These are phyloP conservation scores for Dipus sagitta DNA, from an alignment of 2,797 vertebrate species.

Conservation along the genomic window DNA sequence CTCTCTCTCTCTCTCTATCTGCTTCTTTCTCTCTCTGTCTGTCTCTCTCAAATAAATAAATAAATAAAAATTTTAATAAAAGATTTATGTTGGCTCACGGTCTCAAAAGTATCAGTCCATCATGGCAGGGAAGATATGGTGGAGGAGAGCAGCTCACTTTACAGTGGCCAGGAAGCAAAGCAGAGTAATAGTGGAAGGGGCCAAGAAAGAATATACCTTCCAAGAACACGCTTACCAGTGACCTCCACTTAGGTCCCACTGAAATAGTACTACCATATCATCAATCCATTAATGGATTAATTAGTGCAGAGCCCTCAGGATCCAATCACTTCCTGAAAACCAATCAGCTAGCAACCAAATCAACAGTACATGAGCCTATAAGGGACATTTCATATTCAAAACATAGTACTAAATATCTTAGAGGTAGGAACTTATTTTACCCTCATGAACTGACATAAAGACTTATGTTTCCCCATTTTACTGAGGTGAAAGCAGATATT, in stretches of 20 bases:
- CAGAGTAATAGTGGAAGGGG: not conserved
- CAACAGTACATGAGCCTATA: not conserved
- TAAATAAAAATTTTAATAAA: no score
- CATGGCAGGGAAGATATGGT: not conserved
- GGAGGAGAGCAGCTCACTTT: not conserved
- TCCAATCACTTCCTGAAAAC: not conserved
- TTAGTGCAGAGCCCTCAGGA: not conserved
- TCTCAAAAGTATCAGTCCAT: not conserved
- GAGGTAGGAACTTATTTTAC: conserved; percentile 9
- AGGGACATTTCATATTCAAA: not conserved
- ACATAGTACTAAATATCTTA: not conserved
- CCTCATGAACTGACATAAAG: conserved; percentile 14
- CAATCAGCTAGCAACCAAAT: not conserved
- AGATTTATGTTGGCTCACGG: not conserved
- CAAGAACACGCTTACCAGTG: not conserved
- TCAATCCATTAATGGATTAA: not conserved
- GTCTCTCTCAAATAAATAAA: no score
- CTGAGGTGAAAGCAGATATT: conserved; percentile 25
- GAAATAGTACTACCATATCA: not conserved
- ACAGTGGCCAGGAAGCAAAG: not conserved
- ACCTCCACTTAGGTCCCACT: not conserved
- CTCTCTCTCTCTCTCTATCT: no score
- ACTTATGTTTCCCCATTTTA: conserved; percentile 16
- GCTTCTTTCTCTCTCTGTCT: no score
- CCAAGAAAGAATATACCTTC: not conserved